Conservation (phyloP, 2,113 vertebrate species). For the Ceuthmochares aereus region DNA sequence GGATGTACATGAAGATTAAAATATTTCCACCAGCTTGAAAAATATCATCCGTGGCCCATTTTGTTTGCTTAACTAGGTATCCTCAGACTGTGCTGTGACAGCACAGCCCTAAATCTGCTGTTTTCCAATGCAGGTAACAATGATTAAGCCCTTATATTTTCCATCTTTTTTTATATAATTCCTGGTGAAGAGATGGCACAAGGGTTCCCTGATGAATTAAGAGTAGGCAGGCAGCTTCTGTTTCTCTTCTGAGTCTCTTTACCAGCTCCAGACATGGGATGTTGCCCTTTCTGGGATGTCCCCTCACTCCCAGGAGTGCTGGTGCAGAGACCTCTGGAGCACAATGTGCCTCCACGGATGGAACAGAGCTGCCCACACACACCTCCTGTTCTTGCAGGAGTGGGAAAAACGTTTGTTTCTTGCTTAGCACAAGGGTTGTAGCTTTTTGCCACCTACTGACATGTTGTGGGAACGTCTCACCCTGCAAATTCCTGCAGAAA, state of each 20-base stretch:
- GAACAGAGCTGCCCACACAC: background rate
- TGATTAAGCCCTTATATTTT: background rate
- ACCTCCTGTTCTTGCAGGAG: background rate
- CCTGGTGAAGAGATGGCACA: background rate
- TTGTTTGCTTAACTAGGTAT: background rate
- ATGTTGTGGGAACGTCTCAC: conserved; percentile 19
- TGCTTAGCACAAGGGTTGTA: conserved; percentile 14
- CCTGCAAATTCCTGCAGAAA: background rate
- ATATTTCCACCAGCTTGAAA: background rate
- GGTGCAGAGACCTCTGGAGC: background rate
- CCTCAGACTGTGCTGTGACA: fast-evolving
- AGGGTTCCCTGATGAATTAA: background rate
- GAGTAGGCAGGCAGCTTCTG: background rate
- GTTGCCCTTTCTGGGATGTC: background rate
- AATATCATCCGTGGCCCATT: fast-evolving
- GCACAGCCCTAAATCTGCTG: background rate
- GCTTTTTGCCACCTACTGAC: conserved; percentile 72
- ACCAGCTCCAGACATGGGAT: fast-evolving
- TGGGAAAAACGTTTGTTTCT: background rate
- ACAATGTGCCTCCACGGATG: fast-evolving
- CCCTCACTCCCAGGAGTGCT: background rate
- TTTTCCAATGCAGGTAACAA: background rate
- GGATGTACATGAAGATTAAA: conserved; percentile 5
- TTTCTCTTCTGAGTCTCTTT: background rate
- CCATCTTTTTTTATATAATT: background rate